Evolutionary conservation across 2,113 vertebrate species (phyloP).

Genomic region (Coptodon bakossiorum): DNA sequence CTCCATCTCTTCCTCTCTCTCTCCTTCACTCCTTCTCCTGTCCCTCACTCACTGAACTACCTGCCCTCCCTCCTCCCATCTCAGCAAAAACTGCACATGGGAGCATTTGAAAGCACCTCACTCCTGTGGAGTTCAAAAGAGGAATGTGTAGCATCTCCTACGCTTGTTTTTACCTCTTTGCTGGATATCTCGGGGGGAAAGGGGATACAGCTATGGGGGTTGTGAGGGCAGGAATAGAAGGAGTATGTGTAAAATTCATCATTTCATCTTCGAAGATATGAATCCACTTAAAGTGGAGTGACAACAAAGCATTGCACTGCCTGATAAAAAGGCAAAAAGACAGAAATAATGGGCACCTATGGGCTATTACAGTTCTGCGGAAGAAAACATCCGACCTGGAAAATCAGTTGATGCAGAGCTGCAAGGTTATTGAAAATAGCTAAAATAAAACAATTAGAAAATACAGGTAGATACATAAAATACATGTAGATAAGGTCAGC

Average conservation of each 20-base stretch:
- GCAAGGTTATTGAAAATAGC: neutral
- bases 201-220: neutral
- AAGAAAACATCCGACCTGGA: neutral
- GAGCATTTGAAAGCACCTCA: conserved; percentile 45
- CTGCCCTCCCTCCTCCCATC: conserved; percentile 36
- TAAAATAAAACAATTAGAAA: neutral
- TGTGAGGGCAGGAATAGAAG: neutral
- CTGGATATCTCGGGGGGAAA: neutral
- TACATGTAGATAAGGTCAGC: neutral
- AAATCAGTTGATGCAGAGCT: neutral
- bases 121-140: conserved; percentile 49
- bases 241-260: neutral
- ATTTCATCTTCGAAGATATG: neutral
- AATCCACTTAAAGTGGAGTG: neutral
- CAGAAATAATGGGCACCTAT: neutral
- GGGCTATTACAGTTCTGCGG: neutral
- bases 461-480: neutral
- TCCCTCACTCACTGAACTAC: conserved; percentile 19
- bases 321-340: neutral
- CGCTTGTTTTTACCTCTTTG: conserved; percentile 29
- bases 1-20: neutral
- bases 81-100: conserved; percentile 50
- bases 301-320: neutral
- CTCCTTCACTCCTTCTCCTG: neutral
- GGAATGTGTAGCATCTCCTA: conserved; percentile 36